These are phyloP conservation scores for Siphlonurus alternatus DNA, from an alignment of 2,888 invertebrate genomes.

Conservation along the genomic window DNA sequence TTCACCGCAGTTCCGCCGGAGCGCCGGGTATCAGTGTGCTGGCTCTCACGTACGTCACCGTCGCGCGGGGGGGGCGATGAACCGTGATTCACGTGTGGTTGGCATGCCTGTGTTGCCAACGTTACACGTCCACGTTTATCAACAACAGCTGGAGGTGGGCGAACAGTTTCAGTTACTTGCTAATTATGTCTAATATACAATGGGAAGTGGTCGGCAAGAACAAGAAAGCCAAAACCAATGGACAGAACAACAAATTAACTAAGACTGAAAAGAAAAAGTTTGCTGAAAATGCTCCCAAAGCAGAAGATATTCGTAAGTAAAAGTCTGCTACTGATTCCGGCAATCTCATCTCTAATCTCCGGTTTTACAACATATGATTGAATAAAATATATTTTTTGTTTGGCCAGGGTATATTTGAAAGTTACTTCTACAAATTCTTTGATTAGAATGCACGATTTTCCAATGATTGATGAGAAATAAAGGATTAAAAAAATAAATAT, in stretches of 20 bases:
- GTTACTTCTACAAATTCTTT: too few species aligned
- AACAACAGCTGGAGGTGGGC: neutral
- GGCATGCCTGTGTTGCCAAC: neutral
- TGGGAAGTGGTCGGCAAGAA: slow-evolving; percentile 32
- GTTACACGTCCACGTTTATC: neutral
- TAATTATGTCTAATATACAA: slow-evolving; percentile 5
- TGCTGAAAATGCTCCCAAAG: slow-evolving; percentile 45
- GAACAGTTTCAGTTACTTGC: neutral
- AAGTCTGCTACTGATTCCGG: neutral
- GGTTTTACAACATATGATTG: too few species aligned
- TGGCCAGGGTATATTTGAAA: too few species aligned
- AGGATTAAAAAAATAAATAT: too few species aligned
- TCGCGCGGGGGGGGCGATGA: too few species aligned
- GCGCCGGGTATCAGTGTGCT: too few species aligned
- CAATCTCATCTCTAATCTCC: slow-evolving; percentile 12
- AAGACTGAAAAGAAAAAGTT: slow-evolving; percentile 42
- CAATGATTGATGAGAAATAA: too few species aligned
- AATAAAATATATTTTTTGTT: too few species aligned
- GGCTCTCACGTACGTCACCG: too few species aligned
- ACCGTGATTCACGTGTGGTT: too few species aligned
- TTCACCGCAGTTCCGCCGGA: too few species aligned
- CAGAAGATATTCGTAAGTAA: slow-evolving; percentile 58
- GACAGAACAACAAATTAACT: slow-evolving; percentile 30
- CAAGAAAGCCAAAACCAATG: slow-evolving; percentile 37
- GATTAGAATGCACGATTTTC: too few species aligned